Percentiles rank a stretch among this genome's conserved stretches.
phyloP scores from a whole-genome alignment of 2,113 vertebrate genomes.

The Silurus asotus region DNA sequence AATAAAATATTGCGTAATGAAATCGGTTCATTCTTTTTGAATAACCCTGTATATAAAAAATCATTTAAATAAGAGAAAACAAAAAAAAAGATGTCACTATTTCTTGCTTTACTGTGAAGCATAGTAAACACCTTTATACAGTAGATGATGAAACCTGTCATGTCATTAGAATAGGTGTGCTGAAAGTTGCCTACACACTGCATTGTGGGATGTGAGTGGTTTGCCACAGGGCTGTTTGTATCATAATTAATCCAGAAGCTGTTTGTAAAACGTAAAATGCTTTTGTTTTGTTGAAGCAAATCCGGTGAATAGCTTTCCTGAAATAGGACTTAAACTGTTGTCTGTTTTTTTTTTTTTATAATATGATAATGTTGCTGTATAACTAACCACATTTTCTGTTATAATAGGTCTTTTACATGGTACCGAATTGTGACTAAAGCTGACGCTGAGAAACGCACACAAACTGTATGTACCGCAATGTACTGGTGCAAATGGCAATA shows the following conservation, averaged over 20 bases:
- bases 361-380: background rate
- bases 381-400: too few relatives aligned
- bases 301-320: slow-evolving; percentile 7
- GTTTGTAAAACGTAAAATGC: slow-evolving; percentile 28
- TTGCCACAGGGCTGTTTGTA: slow-evolving; percentile 25
- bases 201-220: slow-evolving; percentile 35
- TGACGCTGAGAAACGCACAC: too few relatives aligned
- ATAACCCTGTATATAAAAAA: too few relatives aligned
- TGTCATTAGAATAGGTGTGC: slow-evolving; percentile 10
- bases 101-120: slow-evolving; percentile 11
- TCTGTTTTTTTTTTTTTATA: too few relatives aligned
- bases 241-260: slow-evolving; percentile 51
- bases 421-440: too few relatives aligned
- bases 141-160: background rate
- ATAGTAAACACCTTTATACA: slow-evolving; percentile 1
- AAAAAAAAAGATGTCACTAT: background rate
- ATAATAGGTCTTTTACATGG: too few relatives aligned
- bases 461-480: too few relatives aligned
- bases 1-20: too few relatives aligned
- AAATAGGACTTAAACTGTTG: background rate
- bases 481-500: too few relatives aligned
- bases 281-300: slow-evolving; percentile 28
- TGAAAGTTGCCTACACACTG: slow-evolving; percentile 17
- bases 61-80: background rate
- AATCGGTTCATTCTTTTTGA: too few relatives aligned